Evolutionary conservation across 2,888 invertebrate genomes (phyloP).

Genomic region (Stictocephala bisonia): DNA sequence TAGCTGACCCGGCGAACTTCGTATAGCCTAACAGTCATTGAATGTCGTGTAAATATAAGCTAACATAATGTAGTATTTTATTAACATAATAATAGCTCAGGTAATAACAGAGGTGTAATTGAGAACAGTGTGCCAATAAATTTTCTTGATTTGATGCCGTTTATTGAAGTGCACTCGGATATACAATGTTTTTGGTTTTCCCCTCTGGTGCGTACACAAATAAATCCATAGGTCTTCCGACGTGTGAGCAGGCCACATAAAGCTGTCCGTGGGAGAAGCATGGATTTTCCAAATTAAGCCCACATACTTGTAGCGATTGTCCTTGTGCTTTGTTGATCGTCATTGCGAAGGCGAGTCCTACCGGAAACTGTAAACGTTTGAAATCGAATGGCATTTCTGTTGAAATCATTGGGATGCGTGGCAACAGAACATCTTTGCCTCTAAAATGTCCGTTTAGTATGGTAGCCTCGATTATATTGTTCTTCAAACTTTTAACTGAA

Average conservation of each 20-base stretch:
- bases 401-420: slow-evolving; percentile 48
- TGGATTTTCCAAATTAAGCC: too few species aligned
- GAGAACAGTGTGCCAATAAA: too few species aligned
- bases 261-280: slow-evolving; percentile 43
- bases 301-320: too few species aligned
- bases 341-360: slow-evolving; percentile 11
- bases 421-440: slow-evolving; percentile 46
- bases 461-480: slow-evolving; percentile 53
- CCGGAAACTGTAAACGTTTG: slow-evolving; percentile 26
- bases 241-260: slow-evolving; percentile 13
- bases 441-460: slow-evolving; percentile 46
- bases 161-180: slow-evolving; percentile 7
- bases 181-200: slow-evolving; percentile 1
- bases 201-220: slow-evolving; percentile 29
- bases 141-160: neutral
- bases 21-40: too few species aligned
- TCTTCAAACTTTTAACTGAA: slow-evolving; percentile 56
- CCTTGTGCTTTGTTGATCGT: slow-evolving; percentile 33
- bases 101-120: too few species aligned
- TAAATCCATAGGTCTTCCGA: slow-evolving; percentile 30
- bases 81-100: too few species aligned
- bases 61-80: too few species aligned
- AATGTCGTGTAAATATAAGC: too few species aligned
- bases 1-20: too few species aligned
- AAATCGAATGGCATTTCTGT: slow-evolving; percentile 17